A percentile compares a stretch with the other conserved stretches of the same genome.
Conservation (phyloP, 2,888 invertebrate genomes). For the Isoperla grammatica region DNA sequence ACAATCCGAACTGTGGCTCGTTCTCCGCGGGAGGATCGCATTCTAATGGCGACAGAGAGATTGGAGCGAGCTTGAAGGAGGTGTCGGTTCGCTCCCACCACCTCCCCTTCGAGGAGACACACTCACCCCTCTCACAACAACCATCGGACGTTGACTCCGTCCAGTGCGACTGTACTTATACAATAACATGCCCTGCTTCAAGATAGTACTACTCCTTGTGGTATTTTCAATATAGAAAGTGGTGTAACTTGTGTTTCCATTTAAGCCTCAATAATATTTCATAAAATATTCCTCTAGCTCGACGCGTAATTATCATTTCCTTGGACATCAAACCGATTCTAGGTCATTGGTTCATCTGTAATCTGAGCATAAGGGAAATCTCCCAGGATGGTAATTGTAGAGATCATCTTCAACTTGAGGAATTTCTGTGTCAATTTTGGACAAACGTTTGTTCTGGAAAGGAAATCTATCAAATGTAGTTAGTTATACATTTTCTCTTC, state of each 20-base stretch:
- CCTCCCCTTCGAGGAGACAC: not conserved
- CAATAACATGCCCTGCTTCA: conserved; percentile 16
- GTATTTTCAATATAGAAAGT: conserved; percentile 20
- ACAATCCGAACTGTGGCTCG: too few species aligned
- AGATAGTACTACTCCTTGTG: conserved; percentile 13
- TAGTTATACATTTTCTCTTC: too few species aligned
- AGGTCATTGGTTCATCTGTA: conserved; percentile 17
- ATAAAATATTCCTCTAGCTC: conserved; percentile 11
- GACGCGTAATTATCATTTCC: conserved; percentile 7
- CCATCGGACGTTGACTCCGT: conserved; percentile 14
- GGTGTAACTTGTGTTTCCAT: conserved; percentile 17
- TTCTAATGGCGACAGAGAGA: too few species aligned
- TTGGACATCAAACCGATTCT: conserved; percentile 12
- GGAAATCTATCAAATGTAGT: too few species aligned
- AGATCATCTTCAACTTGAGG: too few species aligned
- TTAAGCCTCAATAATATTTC: conserved; percentile 3
- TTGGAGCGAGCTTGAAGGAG: not conserved
- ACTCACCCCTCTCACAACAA: conserved; percentile 2
- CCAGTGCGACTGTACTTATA: too few species aligned
- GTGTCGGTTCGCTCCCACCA: conserved; percentile 4
- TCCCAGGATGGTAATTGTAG: not conserved
- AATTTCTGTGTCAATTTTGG: too few species aligned
- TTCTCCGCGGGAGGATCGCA: too few species aligned
- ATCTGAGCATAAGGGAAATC: conserved; percentile 11
- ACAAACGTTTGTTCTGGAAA: too few species aligned